Conservation (phyloP, 2,113 vertebrate species). For the Gnathonemus echidnorhynchus region DNA sequence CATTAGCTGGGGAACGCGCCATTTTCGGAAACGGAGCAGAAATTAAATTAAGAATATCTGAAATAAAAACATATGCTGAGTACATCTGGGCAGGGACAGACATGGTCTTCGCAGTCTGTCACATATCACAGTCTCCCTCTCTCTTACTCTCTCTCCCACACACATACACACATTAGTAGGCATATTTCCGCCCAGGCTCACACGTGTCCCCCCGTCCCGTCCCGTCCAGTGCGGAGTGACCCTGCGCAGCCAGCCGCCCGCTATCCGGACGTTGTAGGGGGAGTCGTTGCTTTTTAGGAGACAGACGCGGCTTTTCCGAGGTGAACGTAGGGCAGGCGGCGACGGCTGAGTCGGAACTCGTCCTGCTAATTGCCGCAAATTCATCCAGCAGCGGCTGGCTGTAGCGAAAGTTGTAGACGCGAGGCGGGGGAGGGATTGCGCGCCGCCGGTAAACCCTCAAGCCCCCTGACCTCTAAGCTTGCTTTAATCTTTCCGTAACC, state of each 20-base stretch:
- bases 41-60: slow-evolving; percentile 4
- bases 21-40: background rate
- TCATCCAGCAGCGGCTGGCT: background rate
- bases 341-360: background rate
- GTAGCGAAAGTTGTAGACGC: background rate
- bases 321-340: background rate
- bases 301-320: background rate
- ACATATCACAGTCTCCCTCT: slow-evolving; percentile 11
- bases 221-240: background rate
- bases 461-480: background rate
- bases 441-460: background rate
- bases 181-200: slow-evolving; percentile 10
- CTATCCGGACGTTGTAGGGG: background rate
- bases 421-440: background rate
- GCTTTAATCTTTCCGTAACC: background rate
- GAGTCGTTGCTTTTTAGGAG: background rate
- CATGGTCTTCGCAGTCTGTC: slow-evolving; percentile 12
- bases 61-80: slow-evolving; percentile 10
- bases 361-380: background rate
- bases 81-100: slow-evolving; percentile 11
- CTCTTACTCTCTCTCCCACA: slow-evolving; percentile 9
- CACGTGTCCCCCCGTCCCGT: slow-evolving; percentile 24
- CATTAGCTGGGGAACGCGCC: background rate
- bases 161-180: slow-evolving; percentile 35
- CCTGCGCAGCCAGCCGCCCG: background rate